phyloP scores from a whole-genome alignment of 2,888 invertebrate species.

The Stomorhina lunata region DNA sequence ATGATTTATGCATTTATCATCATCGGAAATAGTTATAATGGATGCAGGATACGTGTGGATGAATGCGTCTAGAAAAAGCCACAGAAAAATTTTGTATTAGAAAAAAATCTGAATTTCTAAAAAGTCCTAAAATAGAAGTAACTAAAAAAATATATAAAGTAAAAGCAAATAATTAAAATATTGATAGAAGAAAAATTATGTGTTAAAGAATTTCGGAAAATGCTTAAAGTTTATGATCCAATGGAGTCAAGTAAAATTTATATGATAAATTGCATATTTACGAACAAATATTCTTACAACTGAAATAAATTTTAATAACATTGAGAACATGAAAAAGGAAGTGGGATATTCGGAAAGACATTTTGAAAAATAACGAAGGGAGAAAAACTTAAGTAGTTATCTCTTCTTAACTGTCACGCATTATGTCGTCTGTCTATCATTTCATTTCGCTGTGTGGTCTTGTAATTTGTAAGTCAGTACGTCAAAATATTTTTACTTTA shows the following conservation, averaged over 20 bases:
- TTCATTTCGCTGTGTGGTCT: not conserved
- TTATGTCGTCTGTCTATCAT: not conserved
- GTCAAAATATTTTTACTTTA: not conserved
- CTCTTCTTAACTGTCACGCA: not conserved
- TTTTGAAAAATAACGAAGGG: not conserved
- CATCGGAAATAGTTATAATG: slow-evolving; percentile 60
- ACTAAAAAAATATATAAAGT: not conserved
- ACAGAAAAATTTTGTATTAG: not conserved
- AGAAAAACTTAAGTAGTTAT: not conserved
- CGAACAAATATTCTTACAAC: no score
- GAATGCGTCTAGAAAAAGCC: slow-evolving; percentile 5
- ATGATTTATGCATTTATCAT: slow-evolving; percentile 65
- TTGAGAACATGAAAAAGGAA: not conserved
- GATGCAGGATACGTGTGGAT: not conserved
- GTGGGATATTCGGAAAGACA: not conserved
- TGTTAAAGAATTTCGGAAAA: no score
- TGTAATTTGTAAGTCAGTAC: not conserved
- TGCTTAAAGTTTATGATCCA: no score
- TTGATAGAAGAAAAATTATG: not conserved
- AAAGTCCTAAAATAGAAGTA: slow-evolving; percentile 25
- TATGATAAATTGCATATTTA: no score
- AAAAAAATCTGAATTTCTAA: slow-evolving; percentile 38
- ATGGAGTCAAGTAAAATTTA: no score
- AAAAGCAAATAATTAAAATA: slow-evolving; percentile 12
- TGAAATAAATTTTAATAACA: not conserved